phyloP scores from a whole-genome alignment of 2,888 invertebrate genomes.

The Spilarctia lutea region DNA sequence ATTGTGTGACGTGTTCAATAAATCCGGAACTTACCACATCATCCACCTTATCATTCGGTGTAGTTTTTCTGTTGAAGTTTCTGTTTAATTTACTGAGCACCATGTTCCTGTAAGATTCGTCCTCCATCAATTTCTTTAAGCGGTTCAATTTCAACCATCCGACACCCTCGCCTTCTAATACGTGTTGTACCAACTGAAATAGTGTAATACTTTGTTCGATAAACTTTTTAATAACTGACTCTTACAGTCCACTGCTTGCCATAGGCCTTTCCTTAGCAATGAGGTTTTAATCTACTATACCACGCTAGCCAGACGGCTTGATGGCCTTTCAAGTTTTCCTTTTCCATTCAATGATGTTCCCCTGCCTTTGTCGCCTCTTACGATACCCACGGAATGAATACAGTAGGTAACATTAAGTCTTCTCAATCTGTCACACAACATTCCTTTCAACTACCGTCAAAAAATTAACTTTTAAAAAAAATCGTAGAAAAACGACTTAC shows the following conservation, averaged over 20 bases:
- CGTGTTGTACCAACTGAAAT: constrained; percentile 90
- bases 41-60: constrained; percentile 98
- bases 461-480: neutral
- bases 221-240: too few species aligned
- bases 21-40: constrained; percentile 93
- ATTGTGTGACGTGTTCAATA: neutral
- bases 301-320: too few species aligned
- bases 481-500: constrained; percentile 78
- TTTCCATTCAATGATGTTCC: too few species aligned
- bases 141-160: constrained; percentile 98
- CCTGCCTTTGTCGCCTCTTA: too few species aligned
- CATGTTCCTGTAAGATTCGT: constrained; percentile 98
- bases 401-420: too few species aligned
- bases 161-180: constrained; percentile 96
- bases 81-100: constrained; percentile 98
- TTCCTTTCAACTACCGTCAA: neutral
- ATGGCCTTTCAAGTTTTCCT: too few species aligned
- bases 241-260: too few species aligned
- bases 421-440: too few species aligned
- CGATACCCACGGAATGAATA: too few species aligned
- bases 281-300: too few species aligned
- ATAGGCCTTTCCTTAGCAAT: too few species aligned
- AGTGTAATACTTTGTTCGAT: neutral
- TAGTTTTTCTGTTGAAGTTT: constrained; percentile 96
- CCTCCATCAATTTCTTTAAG: constrained; percentile 98